Evolutionary conservation across 2,113 vertebrate genomes (phyloP), one percentile per base, ranked within the genome.

Genomic region (Aspidoscelis tigris): DNA sequence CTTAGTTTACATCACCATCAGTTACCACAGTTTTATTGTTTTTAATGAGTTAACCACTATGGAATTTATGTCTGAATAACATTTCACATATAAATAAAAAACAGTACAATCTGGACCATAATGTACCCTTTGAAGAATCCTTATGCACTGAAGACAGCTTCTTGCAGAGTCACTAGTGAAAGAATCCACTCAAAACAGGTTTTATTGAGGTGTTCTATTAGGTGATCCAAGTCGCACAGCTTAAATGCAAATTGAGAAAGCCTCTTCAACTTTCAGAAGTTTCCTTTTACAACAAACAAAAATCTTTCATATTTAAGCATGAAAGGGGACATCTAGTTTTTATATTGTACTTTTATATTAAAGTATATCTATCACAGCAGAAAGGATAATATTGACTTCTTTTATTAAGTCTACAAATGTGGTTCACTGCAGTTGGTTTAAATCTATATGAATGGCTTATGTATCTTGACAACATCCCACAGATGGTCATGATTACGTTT

Each of bases 401-500:
- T 96, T 96, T 94, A 96, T 95, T 96, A 95, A 73, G 94, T 94
- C 94, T 94, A 93, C 96, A 97, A 61, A 96, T 97, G 97, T 97
- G 97, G 97, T 97, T 95, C 94, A 93, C 92, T 92, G 89, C 94
- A 92, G 93, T 89, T 93, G 86, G 91, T 93, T 92, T 86, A 93
- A 94, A 95, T 8, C 94, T 90, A 86, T 58, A 88, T 43, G 90
- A 93, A 95, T 90, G 95, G 93, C 90, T 93, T 93, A 73, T 95
- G 90, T 88, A 92, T 89, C 84, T 89, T 92, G 91, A 94, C 96
- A 95, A 89, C 89, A 84, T 88, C 90, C 90, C 92, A 91, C 97
- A 97, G 93, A 93, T 97, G 96, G 96, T 95, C 96, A 92, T 88
- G 93, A 95, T 98, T 97, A 97, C 55, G 76, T 77, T 81, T 93